Base-by-base conservation (phyloP, 2,113 vertebrate genomes). In the Neoarius graeffei region DNA sequence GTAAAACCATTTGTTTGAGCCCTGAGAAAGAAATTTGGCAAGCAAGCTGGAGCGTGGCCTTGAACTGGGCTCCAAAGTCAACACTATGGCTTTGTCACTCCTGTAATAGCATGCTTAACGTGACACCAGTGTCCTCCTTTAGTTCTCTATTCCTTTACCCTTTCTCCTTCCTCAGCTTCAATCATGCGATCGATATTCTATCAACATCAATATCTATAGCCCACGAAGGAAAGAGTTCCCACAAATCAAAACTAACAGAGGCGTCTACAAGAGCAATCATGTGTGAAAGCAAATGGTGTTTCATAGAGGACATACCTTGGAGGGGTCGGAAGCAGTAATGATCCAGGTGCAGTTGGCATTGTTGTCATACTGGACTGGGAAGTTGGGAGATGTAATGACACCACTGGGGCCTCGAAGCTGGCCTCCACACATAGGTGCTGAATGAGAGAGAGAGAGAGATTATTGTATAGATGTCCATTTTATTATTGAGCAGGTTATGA, bases 301-400 rank as follows among this genome's bases (percentile, higher is more conserved):
- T 4, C 1, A 20, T 50, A 27, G 5, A 71, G 64, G 15, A 52
- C n/a, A 93, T 95, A 99, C 98, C 98, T 99, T 99, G 83, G 96
- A 95, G 0, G 94, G 93, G 86, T 99, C 98, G 42, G 98, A 95
- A 0, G 98, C 96, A 0, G 97, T 96, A 95, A 99, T 99, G 93
- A 99, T 94, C 98, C 98, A 99, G 66, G 99, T 97, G n/a, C 98
- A 99, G 94, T 98, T 99, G 42, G 98, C 97, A 0, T 99, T 99
- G 96, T 98, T 99, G 93, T 99, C 98, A 6, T 99, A 99, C 52
- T 99, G 98, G 74, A 99, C 98, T 0, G 98, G 98, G 88, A 97
- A 99, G 93, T 99, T 99, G 69, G 98, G 98, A 59, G 98, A 99
- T 0, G 98, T 98, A 92, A 99, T 97, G 92, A 98, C 93, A 0